Evolutionary conservation across 2,888 invertebrate genomes (phyloP), one percentile per base, ranked within the genome.

Genomic region (Pyrochroa serraticornis): DNA sequence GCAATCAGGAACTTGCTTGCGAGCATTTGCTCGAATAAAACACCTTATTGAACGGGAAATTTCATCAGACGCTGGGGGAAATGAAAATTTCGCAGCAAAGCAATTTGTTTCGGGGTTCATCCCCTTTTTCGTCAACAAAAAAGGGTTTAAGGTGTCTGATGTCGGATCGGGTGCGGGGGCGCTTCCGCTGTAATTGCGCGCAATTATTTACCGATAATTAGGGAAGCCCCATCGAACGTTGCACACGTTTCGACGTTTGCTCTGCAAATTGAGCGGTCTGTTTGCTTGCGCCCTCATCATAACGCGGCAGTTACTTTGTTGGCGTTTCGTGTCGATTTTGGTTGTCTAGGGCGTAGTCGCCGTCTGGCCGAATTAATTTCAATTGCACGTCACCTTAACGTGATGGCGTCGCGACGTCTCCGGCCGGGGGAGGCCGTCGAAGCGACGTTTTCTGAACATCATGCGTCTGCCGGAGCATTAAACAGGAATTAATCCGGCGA

Each of bases 401-500:
- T 22, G 22, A 22, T 22, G 22, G 22, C 22, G 22, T 22, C 22
- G 22, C 22, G 22, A 22, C 22, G 22, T 22, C 22, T 5, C 22
- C 22, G 22, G 22, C 22, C 22, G 22, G 22, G 22, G 22, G 22
- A 22, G 22, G 22, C 5, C 22, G 41, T 13, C n/a, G 30, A 8
- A 42, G 30, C 9, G 12, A 22, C 41, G 22, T 47, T 48, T 48
- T 32, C 3, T 12, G 12, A 32, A 22, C 9, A 31, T n/a, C 41
- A 14, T 30, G 33, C 7, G 46, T 39, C 55, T 51, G 30, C 41
- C 12, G 13, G 12, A 52, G 58, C 53, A 63, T 63, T 62, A 65
- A 60, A 58, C 54, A 58, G 56, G 58, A 62, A 60, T 65, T 65
- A 65, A 63, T 63, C 51, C 58, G 56, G 51, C 57, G 58, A 57